Conservation (phyloP, 35 echinoderm and acorn worm species). For the Patiria miniata region DNA sequence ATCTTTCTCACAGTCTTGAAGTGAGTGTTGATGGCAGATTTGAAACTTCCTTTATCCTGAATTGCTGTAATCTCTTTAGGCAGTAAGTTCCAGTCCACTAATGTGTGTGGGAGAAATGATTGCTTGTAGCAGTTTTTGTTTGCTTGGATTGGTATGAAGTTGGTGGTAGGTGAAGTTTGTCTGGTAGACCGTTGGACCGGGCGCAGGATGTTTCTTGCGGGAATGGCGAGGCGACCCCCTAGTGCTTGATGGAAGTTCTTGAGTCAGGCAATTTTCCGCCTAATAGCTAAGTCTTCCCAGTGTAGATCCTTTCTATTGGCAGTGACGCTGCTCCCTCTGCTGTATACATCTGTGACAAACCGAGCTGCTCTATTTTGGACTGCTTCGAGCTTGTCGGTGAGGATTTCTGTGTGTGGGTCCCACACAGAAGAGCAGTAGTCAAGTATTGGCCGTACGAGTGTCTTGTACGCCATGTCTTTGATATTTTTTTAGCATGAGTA, state of each 20-base stretch:
- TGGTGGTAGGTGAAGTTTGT: background rate
- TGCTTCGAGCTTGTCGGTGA: conserved; percentile 39
- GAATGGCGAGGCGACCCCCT: background rate
- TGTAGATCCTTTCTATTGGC: background rate
- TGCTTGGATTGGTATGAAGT: background rate
- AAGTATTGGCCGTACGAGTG: conserved; percentile 38
- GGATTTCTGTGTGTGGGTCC: conserved; percentile 38
- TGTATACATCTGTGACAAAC: conserved; percentile 23
- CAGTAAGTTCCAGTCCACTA: too few relatives aligned
- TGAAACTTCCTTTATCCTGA: too few relatives aligned
- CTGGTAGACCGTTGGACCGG: background rate
- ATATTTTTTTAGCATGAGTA: background rate
- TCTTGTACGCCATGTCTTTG: conserved; percentile 52
- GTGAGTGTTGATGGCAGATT: too few relatives aligned
- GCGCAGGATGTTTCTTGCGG: background rate
- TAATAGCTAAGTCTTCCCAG: too few relatives aligned
- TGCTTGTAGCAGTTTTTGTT: background rate
- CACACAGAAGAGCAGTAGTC: conserved; percentile 53
- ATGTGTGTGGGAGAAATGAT: background rate
- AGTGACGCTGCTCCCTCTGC: conserved; percentile 22
- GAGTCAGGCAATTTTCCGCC: background rate
- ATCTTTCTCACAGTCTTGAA: too few relatives aligned
- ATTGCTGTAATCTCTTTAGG: too few relatives aligned
- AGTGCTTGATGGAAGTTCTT: conserved; percentile 2
- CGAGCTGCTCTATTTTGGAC: conserved; percentile 47